Evolutionary conservation across 35 echinoderm and acorn worm species (phyloP).

Genomic region (Amphiura filiformis): DNA sequence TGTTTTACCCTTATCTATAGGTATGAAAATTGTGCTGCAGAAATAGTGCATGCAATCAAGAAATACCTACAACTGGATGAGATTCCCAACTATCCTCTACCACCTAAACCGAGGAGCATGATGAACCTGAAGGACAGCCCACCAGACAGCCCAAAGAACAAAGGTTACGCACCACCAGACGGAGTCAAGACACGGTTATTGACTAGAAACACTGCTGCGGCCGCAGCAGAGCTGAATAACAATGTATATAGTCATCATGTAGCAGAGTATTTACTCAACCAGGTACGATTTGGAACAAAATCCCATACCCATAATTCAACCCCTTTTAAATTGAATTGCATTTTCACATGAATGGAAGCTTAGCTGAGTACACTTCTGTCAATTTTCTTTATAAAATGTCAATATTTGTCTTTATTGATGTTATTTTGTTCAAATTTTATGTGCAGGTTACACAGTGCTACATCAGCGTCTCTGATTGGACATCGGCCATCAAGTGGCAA

Average conservation of each 20-base stretch:
- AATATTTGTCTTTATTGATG: too few relatives aligned
- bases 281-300: conserved; percentile 51
- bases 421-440: too few relatives aligned
- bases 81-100: conserved; percentile 52
- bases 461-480: conserved; percentile 66
- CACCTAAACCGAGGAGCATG: conserved; percentile 28
- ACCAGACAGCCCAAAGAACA: neutral
- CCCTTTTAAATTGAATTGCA: too few relatives aligned
- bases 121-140: neutral
- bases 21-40: conserved; percentile 66
- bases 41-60: conserved; percentile 70
- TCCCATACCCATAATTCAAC: too few relatives aligned
- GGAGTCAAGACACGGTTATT: conserved; percentile 64
- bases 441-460: conserved; percentile 84
- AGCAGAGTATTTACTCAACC: conserved; percentile 63
- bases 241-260: conserved; percentile 39
- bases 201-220: conserved; percentile 47
- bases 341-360: too few relatives aligned
- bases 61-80: conserved; percentile 74
- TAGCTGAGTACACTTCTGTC: too few relatives aligned
- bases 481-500: conserved; percentile 74
- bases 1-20: conserved; percentile 45
- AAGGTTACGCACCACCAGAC: conserved; percentile 36
- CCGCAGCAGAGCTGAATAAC: conserved; percentile 1
- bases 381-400: too few relatives aligned